phyloP scores from a whole-genome alignment of 2,888 invertebrate species.

The Dryobota labecula region DNA sequence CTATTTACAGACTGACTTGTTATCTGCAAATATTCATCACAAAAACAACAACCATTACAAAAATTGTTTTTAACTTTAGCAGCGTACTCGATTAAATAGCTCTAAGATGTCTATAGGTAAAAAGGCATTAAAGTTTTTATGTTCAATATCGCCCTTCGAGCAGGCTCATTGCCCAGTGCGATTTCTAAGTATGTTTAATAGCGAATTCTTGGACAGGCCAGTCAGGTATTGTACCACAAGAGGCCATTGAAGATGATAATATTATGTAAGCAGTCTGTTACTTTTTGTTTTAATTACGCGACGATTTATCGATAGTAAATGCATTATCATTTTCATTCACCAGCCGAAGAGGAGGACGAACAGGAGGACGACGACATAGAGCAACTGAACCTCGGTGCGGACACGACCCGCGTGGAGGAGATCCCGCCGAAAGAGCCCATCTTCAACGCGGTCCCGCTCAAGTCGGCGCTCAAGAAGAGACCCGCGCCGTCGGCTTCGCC shows the following conservation, averaged over 20 bases:
- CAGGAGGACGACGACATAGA: slow-evolving; percentile 90
- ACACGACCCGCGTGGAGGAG: slow-evolving; percentile 96
- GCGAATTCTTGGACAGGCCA: background rate
- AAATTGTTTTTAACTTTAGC: background rate
- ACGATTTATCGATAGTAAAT: background rate
- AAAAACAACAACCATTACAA: too few species aligned
- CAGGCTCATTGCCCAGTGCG: too few species aligned
- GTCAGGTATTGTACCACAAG: background rate
- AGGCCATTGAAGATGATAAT: too few species aligned
- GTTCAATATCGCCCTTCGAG: background rate
- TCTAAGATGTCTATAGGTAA: too few species aligned
- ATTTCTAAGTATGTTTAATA: too few species aligned
- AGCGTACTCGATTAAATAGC: too few species aligned
- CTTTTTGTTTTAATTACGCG: background rate
- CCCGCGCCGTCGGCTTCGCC: slow-evolving; percentile 92
- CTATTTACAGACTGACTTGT: background rate
- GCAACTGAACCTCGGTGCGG: slow-evolving; percentile 91
- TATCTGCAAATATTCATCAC: background rate
- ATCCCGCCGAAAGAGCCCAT: slow-evolving; percentile 98
- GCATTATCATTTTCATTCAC: slow-evolving; percentile 8
- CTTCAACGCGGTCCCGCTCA: slow-evolving; percentile 97
- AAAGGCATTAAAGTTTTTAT: too few species aligned
- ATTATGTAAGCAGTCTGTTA: too few species aligned
- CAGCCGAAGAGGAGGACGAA: slow-evolving; percentile 90
- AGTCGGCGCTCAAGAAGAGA: slow-evolving; percentile 97